These are phyloP conservation scores for Podiceps cristatus DNA, from an alignment of 2,113 vertebrate genomes.

Conservation along the genomic window DNA sequence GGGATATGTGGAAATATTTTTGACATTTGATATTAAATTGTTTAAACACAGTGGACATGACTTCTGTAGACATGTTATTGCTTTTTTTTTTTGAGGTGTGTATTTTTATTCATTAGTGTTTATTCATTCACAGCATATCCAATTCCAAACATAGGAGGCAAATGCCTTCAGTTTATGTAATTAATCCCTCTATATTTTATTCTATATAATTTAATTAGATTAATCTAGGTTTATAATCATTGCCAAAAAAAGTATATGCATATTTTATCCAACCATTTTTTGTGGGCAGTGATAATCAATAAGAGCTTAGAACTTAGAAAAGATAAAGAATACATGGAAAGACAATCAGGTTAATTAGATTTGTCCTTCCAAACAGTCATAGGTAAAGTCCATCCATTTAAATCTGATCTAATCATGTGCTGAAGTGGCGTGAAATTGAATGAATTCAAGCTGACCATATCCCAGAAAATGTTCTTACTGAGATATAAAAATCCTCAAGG, in stretches of 20 bases:
- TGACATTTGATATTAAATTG: neutral
- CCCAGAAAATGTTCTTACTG: conserved; percentile 29
- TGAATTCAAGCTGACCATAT: conserved; percentile 38
- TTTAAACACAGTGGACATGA: neutral
- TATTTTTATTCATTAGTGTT: neutral
- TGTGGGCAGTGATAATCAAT: neutral
- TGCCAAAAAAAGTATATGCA: neutral
- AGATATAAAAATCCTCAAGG: conserved; percentile 49
- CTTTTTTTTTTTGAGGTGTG: neutral
- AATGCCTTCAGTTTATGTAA: neutral
- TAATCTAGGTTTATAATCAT: neutral
- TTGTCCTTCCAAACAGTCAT: conserved; percentile 39
- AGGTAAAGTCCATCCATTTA: conserved; percentile 56
- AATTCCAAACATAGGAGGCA: neutral
- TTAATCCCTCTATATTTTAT: neutral
- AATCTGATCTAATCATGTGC: conserved; percentile 60
- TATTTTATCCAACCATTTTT: conserved; percentile 2
- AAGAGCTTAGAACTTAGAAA: conserved; percentile 35
- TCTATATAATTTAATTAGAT: neutral
- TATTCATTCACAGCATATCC: neutral
- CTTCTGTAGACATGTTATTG: neutral
- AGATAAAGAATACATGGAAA: conserved; percentile 55
- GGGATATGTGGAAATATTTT: neutral
- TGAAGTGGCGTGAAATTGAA: conserved; percentile 55
- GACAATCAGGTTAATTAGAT: conserved; percentile 59